These are phyloP conservation scores for Pholis gunnellus DNA, from an alignment of 2,113 vertebrate species.

Conservation along the genomic window DNA sequence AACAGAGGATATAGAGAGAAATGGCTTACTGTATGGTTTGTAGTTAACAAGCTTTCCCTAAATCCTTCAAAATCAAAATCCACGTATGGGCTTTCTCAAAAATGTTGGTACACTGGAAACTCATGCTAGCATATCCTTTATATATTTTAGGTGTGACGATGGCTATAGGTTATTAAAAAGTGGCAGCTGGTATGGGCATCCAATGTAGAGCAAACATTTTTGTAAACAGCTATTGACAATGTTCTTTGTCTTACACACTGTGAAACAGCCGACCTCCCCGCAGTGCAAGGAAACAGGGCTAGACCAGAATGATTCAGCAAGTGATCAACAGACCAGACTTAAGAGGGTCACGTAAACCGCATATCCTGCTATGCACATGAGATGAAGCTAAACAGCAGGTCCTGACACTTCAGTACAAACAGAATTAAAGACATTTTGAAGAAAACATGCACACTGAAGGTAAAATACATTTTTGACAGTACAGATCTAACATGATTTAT, in stretches of 20 bases:
- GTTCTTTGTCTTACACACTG: too few species aligned
- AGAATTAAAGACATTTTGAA: not conserved
- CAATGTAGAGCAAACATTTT: not conserved
- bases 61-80: conserved; percentile 1
- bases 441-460: not conserved
- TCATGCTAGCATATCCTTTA: not conserved
- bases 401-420: not conserved
- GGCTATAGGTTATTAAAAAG: not conserved
- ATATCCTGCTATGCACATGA: not conserved
- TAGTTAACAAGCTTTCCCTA: not conserved
- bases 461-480: not conserved
- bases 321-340: not conserved
- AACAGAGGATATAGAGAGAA: not conserved
- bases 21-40: not conserved
- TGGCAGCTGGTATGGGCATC: not conserved
- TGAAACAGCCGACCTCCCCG: not conserved
- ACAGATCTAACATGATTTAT: conserved; percentile 33
- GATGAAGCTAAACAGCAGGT: conserved; percentile 4
- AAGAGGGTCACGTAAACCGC: not conserved
- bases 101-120: not conserved
- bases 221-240: not conserved
- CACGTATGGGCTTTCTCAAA: not conserved
- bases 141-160: not conserved
- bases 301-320: not conserved
- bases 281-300: not conserved